Base-by-base conservation (phyloP, 1,140 invertebrate genomes). In the Papilio dardanus region DNA sequence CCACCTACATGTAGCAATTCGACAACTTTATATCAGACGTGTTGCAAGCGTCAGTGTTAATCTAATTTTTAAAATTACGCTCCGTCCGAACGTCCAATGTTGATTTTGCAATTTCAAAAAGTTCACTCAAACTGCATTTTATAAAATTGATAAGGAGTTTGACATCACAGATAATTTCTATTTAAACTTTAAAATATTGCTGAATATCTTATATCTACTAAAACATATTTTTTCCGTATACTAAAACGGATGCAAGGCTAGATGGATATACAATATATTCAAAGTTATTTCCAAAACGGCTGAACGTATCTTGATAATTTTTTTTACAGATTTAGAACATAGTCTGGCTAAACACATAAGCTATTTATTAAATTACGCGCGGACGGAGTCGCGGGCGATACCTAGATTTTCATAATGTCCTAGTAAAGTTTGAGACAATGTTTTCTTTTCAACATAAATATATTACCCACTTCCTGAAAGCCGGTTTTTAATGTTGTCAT, bases 91-190 rank as follows among this genome's bases (percentile, higher is more conserved):
- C 21, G 54, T 28, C 21, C 2, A 28, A 24, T 58, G 54, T 58
- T 58, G 54, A 58, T 58, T 58, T 58, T 58, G 54, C 24, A 58
- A 58, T 58, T 58, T 28, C 54, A 7, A 58, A 28, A 58, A 58
- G 54, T 58, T 58, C 54, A 58, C 21, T 28, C n/a, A 58, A 58
- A 58, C 24, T 21, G 50, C 2, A 50, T 50, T 50, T 58, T 24
- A 28, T 58, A 28, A 58, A 58, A 58, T 3, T 58, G 54, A 58
- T 28, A 58, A 50, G 21, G 21, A 5, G n/a, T 50, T 50, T 19
- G 1, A 50, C n/a, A 46, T 46, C 10, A 21, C n/a, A 50, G 21
- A 50, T 21, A 21, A n/a, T n/a, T n/a, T n/a, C n/a, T n/a, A n/a
- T n/a, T n/a, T n/a, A n/a, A n/a, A n/a, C n/a, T n/a, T n/a, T n/a